Base-by-base conservation (phyloP, 2,888 invertebrate genomes). In the Ochlodes sylvanus region DNA sequence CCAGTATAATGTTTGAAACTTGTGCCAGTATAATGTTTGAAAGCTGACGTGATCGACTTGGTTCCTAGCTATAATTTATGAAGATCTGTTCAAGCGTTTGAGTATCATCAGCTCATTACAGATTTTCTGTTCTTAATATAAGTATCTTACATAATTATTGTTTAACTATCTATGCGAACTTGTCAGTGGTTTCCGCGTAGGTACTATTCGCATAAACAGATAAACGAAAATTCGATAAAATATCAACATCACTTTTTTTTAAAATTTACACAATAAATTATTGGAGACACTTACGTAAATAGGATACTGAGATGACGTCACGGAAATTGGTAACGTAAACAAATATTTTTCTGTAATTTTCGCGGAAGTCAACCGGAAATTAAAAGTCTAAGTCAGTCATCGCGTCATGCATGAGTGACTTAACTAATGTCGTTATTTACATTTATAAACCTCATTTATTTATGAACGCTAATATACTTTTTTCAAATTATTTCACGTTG, bases 261-360 rank as follows among this genome's bases (percentile, higher is more conserved):
- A 44, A n/a, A n/a, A 47, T 7, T 7, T 38, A 38, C 10, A 38
- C 2, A 12, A 1, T 10, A 17, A 47, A 6, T 17, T 17, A 15
- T 47, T 17, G 44, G 15, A 47, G 7, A 47, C 44, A 17, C 15
- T 2, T n/a, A 47, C 15, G 6, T 15, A 2, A 47, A 17, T 15
- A 38, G 38, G 9, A 17, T 15, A 47, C 17, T 47, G 44, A 0
- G 2, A 47, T 47, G 9, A 47, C 44, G 17, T 47, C 44, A 47
- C 15, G 44, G 44, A 47, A 47, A 47, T 47, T 47, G 17, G 44
- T 47, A 9, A 9, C 17, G 17, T n/a, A 15, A 15, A 47, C 44
- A 47, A 47, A 47, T 47, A 47, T 47, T 47, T 15, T 47, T 47
- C 15, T 15, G 15, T 47, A 47, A 15, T 47, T 47, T 47, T 47